Evolutionary conservation across 2,888 invertebrate species (phyloP).

Genomic region (Tridacna crocea): DNA sequence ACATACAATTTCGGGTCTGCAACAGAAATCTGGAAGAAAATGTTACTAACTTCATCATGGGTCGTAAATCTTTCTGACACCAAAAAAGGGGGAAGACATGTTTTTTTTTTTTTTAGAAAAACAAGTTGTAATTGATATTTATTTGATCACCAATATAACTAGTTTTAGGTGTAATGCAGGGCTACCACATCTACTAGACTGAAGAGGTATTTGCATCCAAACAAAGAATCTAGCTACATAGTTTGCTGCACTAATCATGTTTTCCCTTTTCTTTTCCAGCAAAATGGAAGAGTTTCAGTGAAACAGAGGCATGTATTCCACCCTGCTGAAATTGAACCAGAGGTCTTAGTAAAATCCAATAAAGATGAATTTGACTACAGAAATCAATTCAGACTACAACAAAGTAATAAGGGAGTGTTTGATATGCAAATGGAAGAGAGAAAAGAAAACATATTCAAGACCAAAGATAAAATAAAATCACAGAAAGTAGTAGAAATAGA

Average conservation of each 20-base stretch:
- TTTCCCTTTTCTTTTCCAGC: constrained; percentile 27
- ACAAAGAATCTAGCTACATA: too few species aligned
- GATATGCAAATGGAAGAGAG: constrained; percentile 19
- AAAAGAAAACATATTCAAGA: neutral
- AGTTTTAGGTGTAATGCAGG: too few species aligned
- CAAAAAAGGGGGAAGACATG: too few species aligned
- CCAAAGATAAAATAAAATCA: neutral
- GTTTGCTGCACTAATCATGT: neutral
- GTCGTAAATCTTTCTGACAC: too few species aligned
- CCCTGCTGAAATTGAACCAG: constrained; percentile 52
- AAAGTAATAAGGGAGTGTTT: neutral
- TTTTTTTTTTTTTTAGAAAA: too few species aligned
- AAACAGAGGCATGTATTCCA: constrained; percentile 36
- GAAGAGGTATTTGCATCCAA: too few species aligned
- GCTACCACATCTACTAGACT: too few species aligned
- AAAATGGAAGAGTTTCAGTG: constrained; percentile 28
- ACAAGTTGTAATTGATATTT: too few species aligned
- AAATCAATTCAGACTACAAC: neutral
- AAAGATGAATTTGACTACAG: neutral
- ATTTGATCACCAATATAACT: too few species aligned
- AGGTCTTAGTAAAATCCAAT: neutral
- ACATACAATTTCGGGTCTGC: too few species aligned
- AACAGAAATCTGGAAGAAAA: too few species aligned
- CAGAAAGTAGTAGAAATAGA: neutral
- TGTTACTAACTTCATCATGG: too few species aligned